Evolutionary conservation across 2,797 vertebrate genomes (phyloP).

Genomic region (Gorsachius magnificus): DNA sequence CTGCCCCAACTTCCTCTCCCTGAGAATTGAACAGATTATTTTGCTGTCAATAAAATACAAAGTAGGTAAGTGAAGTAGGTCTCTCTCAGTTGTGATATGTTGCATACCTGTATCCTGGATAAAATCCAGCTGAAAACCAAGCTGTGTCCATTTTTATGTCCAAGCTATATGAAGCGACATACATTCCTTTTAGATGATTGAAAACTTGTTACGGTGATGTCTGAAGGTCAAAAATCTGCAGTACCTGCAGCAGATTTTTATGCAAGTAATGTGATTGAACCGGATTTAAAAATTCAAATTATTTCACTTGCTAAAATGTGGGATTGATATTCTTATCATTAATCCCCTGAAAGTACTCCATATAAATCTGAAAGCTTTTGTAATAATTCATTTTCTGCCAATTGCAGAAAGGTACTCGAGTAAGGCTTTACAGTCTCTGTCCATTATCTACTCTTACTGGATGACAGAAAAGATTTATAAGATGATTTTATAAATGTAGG

Average conservation of each 20-base stretch:
- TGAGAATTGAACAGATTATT: background rate
- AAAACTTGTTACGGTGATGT: background rate
- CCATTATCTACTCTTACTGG: background rate
- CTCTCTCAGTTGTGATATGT: accelerated
- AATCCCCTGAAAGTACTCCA: background rate
- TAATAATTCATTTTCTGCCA: background rate
- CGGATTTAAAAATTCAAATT: background rate
- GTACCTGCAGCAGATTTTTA: background rate
- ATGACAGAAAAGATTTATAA: background rate
- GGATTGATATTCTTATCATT: background rate
- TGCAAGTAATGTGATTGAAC: background rate
- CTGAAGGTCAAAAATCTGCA: background rate
- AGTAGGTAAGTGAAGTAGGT: background rate
- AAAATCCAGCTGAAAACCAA: background rate
- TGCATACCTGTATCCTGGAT: background rate
- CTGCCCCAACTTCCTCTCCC: background rate
- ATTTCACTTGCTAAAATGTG: background rate
- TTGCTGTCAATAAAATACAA: background rate
- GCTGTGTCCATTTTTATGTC: background rate
- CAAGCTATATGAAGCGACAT: background rate
- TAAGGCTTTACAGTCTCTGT: background rate
- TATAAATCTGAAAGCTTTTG: background rate
- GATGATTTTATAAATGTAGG: background rate
- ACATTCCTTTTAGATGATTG: background rate
- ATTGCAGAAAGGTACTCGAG: background rate